phyloP scores from a whole-genome alignment of 2,888 invertebrate genomes.

The Drepanosiphum platanoidis region DNA sequence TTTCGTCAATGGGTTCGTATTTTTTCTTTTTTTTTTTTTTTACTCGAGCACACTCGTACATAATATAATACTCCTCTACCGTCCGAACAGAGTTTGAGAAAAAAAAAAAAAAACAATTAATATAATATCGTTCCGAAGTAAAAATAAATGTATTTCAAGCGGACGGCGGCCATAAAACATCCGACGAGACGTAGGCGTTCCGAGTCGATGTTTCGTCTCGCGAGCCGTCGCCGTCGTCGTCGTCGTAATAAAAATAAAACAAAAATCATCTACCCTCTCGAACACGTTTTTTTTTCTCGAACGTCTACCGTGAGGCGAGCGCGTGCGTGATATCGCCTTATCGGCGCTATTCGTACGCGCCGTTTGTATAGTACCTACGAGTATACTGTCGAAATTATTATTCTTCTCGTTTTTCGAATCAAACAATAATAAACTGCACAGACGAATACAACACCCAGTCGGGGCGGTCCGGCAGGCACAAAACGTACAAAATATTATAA shows the following conservation, averaged over 20 bases:
- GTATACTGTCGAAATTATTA: no score
- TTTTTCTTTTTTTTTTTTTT: not conserved
- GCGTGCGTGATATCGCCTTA: not conserved
- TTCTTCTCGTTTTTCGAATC: not conserved
- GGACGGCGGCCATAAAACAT: conserved; percentile 31
- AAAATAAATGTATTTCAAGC: conserved; percentile 30
- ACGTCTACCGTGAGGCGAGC: no score
- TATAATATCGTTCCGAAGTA: conserved; percentile 42
- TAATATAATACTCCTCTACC: not conserved
- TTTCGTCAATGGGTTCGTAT: conserved; percentile 24
- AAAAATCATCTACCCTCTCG: conserved; percentile 16
- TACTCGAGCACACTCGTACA: not conserved
- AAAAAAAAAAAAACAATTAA: conserved; percentile 19
- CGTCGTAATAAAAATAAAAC: conserved; percentile 1
- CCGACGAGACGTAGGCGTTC: conserved; percentile 24
- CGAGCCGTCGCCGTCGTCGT: not conserved
- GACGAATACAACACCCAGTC: not conserved
- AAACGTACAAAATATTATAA: no score
- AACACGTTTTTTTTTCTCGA: not conserved
- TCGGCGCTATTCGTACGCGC: not conserved
- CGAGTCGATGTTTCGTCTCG: conserved; percentile 37
- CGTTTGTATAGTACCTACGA: not conserved
- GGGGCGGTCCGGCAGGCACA: not conserved
- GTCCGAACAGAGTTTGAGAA: not conserved
- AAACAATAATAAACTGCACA: not conserved